phyloP scores from a whole-genome alignment of 2,113 vertebrate genomes.

The Sclerurus mexicanus region DNA sequence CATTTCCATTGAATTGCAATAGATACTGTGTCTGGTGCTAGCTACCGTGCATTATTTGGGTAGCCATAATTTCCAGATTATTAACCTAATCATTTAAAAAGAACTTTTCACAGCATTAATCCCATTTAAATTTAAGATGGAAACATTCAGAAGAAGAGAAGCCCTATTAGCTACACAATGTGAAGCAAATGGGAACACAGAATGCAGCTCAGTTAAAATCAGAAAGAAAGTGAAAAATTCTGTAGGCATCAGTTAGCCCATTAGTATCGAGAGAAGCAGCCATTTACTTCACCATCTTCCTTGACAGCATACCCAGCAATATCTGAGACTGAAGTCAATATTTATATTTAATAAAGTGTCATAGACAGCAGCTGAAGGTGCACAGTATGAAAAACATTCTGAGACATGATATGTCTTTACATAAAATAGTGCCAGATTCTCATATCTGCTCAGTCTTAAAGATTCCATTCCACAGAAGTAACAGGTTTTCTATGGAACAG shows the following conservation, averaged over 20 bases:
- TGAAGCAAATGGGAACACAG: constrained; percentile 53
- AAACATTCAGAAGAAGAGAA: constrained; percentile 55
- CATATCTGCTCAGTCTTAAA: neutral
- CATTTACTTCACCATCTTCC: neutral
- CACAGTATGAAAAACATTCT: neutral
- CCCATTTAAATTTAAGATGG: constrained; percentile 64
- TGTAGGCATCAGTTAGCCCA: neutral
- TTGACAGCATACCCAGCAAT: neutral
- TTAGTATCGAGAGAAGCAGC: neutral
- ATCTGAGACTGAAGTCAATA: neutral
- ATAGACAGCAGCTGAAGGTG: neutral
- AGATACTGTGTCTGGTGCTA: neutral
- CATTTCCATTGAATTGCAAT: constrained; percentile 1
- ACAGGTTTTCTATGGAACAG: neutral
- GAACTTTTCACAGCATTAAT: constrained; percentile 69
- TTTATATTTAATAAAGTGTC: neutral
- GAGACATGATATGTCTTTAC: neutral
- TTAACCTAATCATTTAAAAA: constrained; percentile 69
- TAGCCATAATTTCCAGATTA: constrained; percentile 66
- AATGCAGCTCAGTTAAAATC: neutral
- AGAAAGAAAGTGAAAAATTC: neutral
- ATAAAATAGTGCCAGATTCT: neutral
- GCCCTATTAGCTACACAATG: constrained; percentile 57
- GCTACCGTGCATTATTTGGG: neutral
- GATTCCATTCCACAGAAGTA: neutral